Percentiles rank a stretch among this genome's conserved stretches.
These are phyloP conservation scores for Phenganax stokvisi DNA, from an alignment of 92 coral and sea anemone species.

Conservation along the genomic window DNA sequence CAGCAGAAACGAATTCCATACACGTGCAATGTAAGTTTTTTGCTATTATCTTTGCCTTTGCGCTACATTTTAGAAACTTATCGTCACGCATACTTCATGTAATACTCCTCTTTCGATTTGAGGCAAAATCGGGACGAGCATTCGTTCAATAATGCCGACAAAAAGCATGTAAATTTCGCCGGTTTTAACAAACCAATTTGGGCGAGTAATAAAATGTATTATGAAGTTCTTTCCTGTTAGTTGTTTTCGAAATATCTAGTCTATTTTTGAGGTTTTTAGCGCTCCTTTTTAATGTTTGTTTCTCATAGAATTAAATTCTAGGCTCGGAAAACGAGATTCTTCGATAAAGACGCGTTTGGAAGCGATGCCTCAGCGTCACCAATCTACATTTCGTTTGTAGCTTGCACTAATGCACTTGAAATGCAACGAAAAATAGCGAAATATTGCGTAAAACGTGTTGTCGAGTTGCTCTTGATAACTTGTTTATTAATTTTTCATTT, in stretches of 20 bases:
- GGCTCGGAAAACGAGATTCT: not conserved
- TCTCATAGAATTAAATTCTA: not conserved
- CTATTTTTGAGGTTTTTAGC: not conserved
- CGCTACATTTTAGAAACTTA: too few relatives aligned
- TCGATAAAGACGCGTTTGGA: not conserved
- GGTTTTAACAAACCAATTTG: not conserved
- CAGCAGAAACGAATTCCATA: not conserved
- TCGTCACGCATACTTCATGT: not conserved
- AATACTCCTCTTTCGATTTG: not conserved
- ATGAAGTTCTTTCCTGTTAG: conserved; percentile 10
- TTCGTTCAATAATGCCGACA: not conserved
- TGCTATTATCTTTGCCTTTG: conserved; percentile 1
- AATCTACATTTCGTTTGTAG: not conserved
- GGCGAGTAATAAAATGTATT: not conserved
- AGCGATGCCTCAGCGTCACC: conserved; percentile 15
- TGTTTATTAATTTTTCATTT: not conserved
- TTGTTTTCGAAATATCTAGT: not conserved
- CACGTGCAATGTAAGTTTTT: conserved; percentile 32
- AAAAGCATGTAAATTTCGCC: conserved; percentile 12
- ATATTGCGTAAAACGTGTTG: not conserved
- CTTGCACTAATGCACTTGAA: not conserved
- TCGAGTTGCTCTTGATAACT: not conserved
- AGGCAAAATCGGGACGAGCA: not conserved
- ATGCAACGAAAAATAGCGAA: not conserved
- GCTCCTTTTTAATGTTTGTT: not conserved